phyloP scores from a whole-genome alignment of 2,113 vertebrate species.

The Isichthys henryi region DNA sequence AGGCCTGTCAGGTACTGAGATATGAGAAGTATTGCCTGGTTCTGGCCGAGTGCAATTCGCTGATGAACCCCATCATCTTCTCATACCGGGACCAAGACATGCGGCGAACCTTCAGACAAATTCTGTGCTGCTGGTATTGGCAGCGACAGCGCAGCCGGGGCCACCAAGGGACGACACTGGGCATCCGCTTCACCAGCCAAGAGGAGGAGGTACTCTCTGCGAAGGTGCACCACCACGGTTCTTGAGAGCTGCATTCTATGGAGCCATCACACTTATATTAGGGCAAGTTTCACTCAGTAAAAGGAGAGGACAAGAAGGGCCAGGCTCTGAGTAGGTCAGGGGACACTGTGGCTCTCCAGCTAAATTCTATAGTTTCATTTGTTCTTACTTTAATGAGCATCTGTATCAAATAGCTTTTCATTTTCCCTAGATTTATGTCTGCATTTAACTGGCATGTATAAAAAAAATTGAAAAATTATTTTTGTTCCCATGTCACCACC shows the following conservation, averaged over 20 bases:
- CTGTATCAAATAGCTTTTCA: background rate
- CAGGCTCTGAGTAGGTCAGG: background rate
- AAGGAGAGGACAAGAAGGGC: background rate
- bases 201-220: background rate
- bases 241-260: background rate
- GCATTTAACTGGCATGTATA: background rate
- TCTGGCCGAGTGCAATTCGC: slow-evolving; percentile 72
- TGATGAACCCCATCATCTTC: slow-evolving; percentile 60
- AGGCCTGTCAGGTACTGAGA: slow-evolving; percentile 64
- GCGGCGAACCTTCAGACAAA: slow-evolving; percentile 73
- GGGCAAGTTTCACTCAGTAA: background rate
- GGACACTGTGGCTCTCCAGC: background rate
- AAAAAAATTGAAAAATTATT: background rate
- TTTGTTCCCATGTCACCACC: background rate
- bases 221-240: background rate
- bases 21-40: slow-evolving; percentile 77
- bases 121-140: slow-evolving; percentile 60
- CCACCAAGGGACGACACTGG: background rate
- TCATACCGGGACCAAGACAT: slow-evolving; percentile 69
- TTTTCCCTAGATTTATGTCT: background rate
- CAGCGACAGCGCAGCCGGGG: background rate
- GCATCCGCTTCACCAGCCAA: background rate
- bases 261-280: background rate
- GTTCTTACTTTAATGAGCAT: background rate
- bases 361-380: background rate